A percentile compares a stretch with the other conserved stretches of the same genome.
These are phyloP conservation scores for Coelopa pilipes DNA, from an alignment of 2,888 invertebrate species.

Conservation along the genomic window DNA sequence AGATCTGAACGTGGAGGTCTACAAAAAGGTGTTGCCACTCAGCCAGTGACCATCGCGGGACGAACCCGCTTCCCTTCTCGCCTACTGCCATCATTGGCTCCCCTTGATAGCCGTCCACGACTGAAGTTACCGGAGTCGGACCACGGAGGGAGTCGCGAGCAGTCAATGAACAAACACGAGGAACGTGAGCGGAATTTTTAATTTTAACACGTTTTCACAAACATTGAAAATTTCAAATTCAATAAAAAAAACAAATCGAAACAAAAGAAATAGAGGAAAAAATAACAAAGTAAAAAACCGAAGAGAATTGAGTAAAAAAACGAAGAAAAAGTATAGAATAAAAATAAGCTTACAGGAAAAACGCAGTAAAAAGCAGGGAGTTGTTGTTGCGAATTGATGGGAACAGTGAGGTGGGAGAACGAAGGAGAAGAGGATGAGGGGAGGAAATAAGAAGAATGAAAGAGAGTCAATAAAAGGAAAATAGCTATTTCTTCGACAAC, in stretches of 20 bases:
- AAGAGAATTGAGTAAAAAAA: background rate
- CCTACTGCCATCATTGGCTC: background rate
- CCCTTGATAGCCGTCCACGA: background rate
- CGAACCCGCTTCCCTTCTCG: background rate
- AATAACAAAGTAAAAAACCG: background rate
- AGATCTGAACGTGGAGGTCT: too few species aligned
- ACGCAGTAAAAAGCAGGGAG: constrained; percentile 29
- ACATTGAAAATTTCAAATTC: constrained; percentile 44
- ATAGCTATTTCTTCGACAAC: constrained; percentile 6
- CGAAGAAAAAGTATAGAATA: background rate
- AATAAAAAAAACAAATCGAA: background rate
- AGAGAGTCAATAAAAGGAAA: constrained; percentile 8
- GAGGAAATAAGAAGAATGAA: constrained; percentile 17
- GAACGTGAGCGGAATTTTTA: constrained; percentile 59
- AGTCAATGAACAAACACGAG: constrained; percentile 38
- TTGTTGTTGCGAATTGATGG: constrained; percentile 34
- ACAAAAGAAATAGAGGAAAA: constrained; percentile 4
- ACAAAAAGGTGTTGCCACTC: background rate
- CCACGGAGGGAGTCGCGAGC: background rate
- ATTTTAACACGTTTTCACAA: constrained; percentile 57
- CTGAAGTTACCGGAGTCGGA: too few species aligned
- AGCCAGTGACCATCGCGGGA: background rate
- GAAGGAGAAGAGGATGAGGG: constrained; percentile 8
- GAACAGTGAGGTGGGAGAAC: constrained; percentile 26
- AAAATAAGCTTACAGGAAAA: background rate